Evolutionary conservation across 2,113 vertebrate genomes (phyloP).

Genomic region (Petromus typicus): DNA sequence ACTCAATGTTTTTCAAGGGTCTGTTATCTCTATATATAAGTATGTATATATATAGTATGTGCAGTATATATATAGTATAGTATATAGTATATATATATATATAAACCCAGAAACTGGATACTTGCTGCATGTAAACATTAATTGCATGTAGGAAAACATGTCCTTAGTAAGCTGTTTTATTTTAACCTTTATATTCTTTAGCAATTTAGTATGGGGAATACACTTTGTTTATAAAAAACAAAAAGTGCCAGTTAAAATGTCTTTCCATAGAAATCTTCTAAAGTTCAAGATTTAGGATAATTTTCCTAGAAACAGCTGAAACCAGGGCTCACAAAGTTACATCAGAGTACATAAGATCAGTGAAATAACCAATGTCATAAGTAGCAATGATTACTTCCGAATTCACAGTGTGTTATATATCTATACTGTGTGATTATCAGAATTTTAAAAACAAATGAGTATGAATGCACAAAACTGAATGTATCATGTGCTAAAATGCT

Average conservation of each 20-base stretch:
- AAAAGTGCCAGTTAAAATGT: neutral
- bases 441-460: neutral
- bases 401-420: neutral
- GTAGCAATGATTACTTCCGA: neutral
- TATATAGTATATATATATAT: too few species aligned
- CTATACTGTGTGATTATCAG: neutral
- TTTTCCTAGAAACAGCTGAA: conserved; percentile 59
- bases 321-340: neutral
- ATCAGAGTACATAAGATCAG: conserved; percentile 29
- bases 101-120: conserved; percentile 77
- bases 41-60: too few species aligned
- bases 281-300: conserved; percentile 57
- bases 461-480: conserved; percentile 24
- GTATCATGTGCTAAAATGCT: neutral
- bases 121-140: conserved; percentile 66
- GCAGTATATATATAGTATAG: too few species aligned
- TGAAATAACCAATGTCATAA: neutral
- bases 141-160: conserved; percentile 61
- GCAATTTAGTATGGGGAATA: conserved; percentile 54
- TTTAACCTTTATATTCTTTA: conserved; percentile 52
- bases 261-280: neutral
- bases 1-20: conserved; percentile 68
- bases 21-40: conserved; percentile 50
- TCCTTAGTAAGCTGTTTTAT: conserved; percentile 70
- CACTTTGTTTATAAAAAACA: conserved; percentile 68